Conservation (phyloP, 2,797 vertebrate species). For the Cryptoblepharus egeriae region DNA sequence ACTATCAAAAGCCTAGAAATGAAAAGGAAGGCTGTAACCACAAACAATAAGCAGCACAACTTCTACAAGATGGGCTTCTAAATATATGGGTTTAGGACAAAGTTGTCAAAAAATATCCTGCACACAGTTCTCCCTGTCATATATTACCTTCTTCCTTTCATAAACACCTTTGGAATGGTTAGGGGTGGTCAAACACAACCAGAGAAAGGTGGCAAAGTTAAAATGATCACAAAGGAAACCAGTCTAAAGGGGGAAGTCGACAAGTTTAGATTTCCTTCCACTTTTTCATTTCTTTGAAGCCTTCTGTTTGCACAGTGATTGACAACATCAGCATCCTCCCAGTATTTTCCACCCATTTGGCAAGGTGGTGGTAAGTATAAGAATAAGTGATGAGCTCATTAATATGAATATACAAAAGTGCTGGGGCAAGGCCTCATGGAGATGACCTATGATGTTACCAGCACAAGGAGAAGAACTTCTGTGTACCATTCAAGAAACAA, state of each 20-base stretch:
- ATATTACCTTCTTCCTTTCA: not conserved
- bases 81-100: not conserved
- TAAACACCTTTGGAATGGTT: not conserved
- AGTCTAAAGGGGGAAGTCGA: constrained; percentile 5
- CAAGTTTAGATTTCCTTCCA: constrained; percentile 27
- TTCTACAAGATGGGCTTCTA: not conserved
- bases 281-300: constrained; percentile 31
- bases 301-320: not conserved
- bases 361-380: constrained; percentile 33
- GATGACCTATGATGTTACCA: constrained; percentile 25
- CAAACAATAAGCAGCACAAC: not conserved
- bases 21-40: not conserved
- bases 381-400: constrained; percentile 39
- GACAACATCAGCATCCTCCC: constrained; percentile 15
- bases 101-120: not conserved
- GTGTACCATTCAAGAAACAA: constrained; percentile 54
- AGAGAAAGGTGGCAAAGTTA: no score
- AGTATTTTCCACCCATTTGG: not conserved
- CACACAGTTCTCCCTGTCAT: not conserved
- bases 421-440: constrained; percentile 44
- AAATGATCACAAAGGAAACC: no score
- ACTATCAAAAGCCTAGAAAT: not conserved
- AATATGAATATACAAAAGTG: constrained; percentile 48
- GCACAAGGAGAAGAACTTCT: constrained; percentile 48
- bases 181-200: not conserved